A percentile compares a stretch with the other conserved stretches of the same genome.
These are phyloP conservation scores for Listronotus oregonensis DNA, from an alignment of 1,140 invertebrate species.

Conservation along the genomic window DNA sequence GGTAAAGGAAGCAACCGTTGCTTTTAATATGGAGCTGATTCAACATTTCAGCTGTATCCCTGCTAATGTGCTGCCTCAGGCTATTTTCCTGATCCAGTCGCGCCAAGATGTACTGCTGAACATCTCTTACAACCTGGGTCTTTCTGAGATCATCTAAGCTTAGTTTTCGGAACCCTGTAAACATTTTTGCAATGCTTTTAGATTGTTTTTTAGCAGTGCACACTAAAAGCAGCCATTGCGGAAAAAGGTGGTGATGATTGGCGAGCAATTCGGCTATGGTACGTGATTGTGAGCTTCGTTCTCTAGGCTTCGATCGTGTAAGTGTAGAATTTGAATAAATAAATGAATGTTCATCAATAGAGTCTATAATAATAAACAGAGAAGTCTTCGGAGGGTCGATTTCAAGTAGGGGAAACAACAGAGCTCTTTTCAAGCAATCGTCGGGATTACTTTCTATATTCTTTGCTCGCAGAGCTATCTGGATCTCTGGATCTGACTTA, in stretches of 20 bases:
- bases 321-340: constrained; percentile 55
- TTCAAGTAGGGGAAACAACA: constrained; percentile 85
- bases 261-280: constrained; percentile 86
- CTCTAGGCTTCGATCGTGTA: constrained; percentile 56
- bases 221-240: constrained; percentile 89
- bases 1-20: constrained; percentile 92
- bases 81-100: constrained; percentile 83
- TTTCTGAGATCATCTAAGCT: constrained; percentile 88
- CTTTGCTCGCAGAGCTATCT: constrained; percentile 70
- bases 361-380: constrained; percentile 87
- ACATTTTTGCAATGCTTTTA: constrained; percentile 86
- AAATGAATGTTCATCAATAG: constrained; percentile 79
- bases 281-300: constrained; percentile 62
- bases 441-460: constrained; percentile 83
- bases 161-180: constrained; percentile 93
- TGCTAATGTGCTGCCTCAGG: constrained; percentile 77
- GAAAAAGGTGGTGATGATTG: constrained; percentile 90
- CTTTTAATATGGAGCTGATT: constrained; percentile 96
- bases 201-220: constrained; percentile 87
- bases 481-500: constrained; percentile 75
- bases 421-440: constrained; percentile 85
- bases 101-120: constrained; percentile 93
- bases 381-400: constrained; percentile 80
- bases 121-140: constrained; percentile 85
- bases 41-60: constrained; percentile 90